Evolutionary conservation across 2,113 vertebrate genomes (phyloP), one percentile per base, ranked within the genome.

Genomic region (Gavia stellata): DNA sequence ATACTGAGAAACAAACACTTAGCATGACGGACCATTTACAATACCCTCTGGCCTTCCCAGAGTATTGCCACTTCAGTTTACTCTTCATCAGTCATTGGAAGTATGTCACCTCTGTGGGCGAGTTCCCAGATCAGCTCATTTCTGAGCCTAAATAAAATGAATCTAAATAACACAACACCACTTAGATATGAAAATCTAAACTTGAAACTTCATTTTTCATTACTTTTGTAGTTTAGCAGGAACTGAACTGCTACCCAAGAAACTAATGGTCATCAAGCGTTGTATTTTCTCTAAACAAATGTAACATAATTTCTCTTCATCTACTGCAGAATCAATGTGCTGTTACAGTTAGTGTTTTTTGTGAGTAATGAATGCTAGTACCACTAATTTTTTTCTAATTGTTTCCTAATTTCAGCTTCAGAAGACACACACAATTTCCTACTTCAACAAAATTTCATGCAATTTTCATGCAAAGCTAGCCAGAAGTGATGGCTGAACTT

Each of bases 71-170:
- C 75, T 44, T 81, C 77, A 63, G 63, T 63, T 74, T 56, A 20
- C n/a, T 93, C 75, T 68, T 82, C 87, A 93, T 92, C 94, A 88
- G 36, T 94, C 92, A 86, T 6, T 24, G 86, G 42, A 75, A 74
- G 38, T 19, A 8, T 28, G 44, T 45, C 59, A 44, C 10, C 85
- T 61, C 88, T 80, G 38, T 12, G 75, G 70, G 61, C 87, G 17
- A 40, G 0, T n/a, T 90, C 74, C 78, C 85, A 73, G 34, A 81
- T 28, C 75, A 78, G 61, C 83, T 90, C 55, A 56, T 94, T 93
- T 67, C 72, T 71, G 79, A 93, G 86, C 40, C 47, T 59, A 71
- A 79, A 38, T 56, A 80, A 82, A 93, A 89, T 42, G 7, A 73
- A 40, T 71, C 67, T 50, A 74, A 93, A 89, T 81, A 81, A 86